These are phyloP conservation scores for Pterobdella sp. DNA, from an alignment of 2,888 invertebrate species.

Conservation along the genomic window DNA sequence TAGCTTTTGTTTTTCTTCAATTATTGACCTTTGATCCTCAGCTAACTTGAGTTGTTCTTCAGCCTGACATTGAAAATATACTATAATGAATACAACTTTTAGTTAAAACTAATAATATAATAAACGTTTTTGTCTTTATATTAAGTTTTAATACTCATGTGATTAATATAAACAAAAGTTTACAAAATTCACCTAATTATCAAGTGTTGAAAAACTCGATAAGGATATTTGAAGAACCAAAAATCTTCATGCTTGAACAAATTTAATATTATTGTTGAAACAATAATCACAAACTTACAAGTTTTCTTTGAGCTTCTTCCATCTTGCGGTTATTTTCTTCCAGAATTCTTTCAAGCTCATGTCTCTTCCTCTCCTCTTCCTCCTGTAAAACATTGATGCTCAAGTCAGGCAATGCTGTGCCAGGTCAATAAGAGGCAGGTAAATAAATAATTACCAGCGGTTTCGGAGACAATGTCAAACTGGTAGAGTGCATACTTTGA, in stretches of 20 bases:
- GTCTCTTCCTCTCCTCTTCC: constrained; percentile 88
- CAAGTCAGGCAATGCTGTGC: background rate
- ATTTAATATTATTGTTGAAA: too few species aligned
- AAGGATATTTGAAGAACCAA: too few species aligned
- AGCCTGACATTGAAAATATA: constrained; percentile 60
- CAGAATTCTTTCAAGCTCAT: constrained; percentile 89
- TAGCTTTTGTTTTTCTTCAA: constrained; percentile 84
- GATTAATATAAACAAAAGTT: too few species aligned
- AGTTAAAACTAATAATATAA: background rate
- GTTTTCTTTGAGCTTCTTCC: constrained; percentile 89
- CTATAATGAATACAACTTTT: background rate
- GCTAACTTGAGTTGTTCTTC: constrained; percentile 92
- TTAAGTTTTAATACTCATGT: too few species aligned
- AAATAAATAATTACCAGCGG: constrained; percentile 9
- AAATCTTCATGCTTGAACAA: too few species aligned
- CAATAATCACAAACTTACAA: too few species aligned
- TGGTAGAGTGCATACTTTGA: constrained; percentile 10
- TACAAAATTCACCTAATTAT: too few species aligned
- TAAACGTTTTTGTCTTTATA: too few species aligned
- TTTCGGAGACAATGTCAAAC: background rate
- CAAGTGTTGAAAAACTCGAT: too few species aligned
- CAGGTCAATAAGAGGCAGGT: background rate
- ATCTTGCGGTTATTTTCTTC: constrained; percentile 95
- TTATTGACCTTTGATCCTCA: constrained; percentile 83
- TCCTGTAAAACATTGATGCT: constrained; percentile 62